A percentile compares a stretch with the other conserved stretches of the same genome.
Conservation (phyloP, 2,888 invertebrate species). For the Plusia festucae region DNA sequence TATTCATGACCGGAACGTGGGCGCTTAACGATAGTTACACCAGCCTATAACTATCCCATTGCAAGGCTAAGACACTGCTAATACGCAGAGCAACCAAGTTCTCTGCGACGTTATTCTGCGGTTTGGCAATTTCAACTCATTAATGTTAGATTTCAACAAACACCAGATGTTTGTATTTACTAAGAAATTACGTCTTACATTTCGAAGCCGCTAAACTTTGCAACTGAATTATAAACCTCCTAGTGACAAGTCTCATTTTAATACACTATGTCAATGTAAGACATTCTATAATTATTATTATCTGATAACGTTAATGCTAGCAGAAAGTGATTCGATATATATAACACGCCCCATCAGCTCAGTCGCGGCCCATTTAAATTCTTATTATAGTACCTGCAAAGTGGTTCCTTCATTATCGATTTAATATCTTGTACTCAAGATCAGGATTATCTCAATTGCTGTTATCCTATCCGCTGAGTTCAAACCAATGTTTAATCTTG, state of each 20-base stretch:
- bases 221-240: not conserved
- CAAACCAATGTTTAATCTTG: slow-evolving; percentile 33
- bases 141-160: slow-evolving; percentile 4
- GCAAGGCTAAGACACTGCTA: not conserved
- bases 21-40: not conserved
- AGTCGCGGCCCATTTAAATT: slow-evolving; percentile 11
- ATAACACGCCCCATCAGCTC: not conserved
- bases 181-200: not conserved
- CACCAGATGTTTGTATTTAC: not conserved
- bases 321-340: slow-evolving; percentile 2
- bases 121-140: slow-evolving; percentile 1
- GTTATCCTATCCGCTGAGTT: slow-evolving; percentile 18
- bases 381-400: slow-evolving; percentile 35
- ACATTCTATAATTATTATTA: not conserved
- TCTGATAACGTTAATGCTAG: not conserved
- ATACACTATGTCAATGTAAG: not conserved
- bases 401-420: slow-evolving; percentile 28
- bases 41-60: not conserved
- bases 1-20: not conserved
- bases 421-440: slow-evolving; percentile 22
- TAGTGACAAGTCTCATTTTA: not conserved
- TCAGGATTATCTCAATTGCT: slow-evolving; percentile 33
- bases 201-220: not conserved
- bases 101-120: not conserved
- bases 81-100: not conserved